Evolutionary conservation across 2,113 vertebrate species (phyloP), one percentile per base, ranked within the genome.

Genomic region (Raja brachyura): DNA sequence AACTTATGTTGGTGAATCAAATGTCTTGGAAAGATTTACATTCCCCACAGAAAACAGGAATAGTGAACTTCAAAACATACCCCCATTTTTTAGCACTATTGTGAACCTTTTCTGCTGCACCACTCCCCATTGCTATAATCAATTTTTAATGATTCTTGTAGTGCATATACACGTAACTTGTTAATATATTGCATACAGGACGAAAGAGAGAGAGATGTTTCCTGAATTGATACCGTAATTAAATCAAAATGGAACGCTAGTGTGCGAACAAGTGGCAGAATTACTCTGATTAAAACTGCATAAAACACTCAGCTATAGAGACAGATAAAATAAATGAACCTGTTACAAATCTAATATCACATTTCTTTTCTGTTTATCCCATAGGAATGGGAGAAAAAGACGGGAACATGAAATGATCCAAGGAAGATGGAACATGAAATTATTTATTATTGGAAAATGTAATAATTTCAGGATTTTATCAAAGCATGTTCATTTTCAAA

Each of bases 331-430:
- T 4, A 33, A 88, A 31, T 31, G 33, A 20, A 92, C 7, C 66
- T 5, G 90, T 22, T 92, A 73, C 14, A 18, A 66, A n/a, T 75
- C 78, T 83, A 28, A 83, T 20, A 56, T 56, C 14, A 63, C 61
- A 79, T 63, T 61, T 66, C 20, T 7, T 94, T 83, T 94, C 10
- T 93, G 59, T 94, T 16, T 95, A 28, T 94, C 94, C 94, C 96
- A 93, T 95, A 99, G 98, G 98, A 99, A 96, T 99, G 98, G 98
- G 98, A 99, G 96, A 97, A 97, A 95, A 99, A 99, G 95, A 98
- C 97, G 95, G 94, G 93, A 76, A 97, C 96, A 94, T 98, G 97
- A 95, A 93, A 79, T 22, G 33, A 68, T 25, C 22, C 33, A 20
- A 54, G 33, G 90, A 92, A 33, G 22, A 68, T 4, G 33, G 22